These are phyloP conservation scores for Mus caroli DNA, from an alignment of 2,797 vertebrate species.

Conservation along the genomic window DNA sequence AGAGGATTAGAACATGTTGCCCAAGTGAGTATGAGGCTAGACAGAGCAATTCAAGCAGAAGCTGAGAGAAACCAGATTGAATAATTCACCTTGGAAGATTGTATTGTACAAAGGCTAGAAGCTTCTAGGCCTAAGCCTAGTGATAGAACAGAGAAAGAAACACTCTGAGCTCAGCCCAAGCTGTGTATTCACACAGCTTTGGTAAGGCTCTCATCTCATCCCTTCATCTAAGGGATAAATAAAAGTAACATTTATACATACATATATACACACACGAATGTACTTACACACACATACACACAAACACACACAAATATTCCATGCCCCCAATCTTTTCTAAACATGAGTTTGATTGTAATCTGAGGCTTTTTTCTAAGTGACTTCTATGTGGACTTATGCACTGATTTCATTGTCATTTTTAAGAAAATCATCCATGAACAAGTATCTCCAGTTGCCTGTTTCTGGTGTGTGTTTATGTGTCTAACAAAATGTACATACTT, in stretches of 20 bases:
- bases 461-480: background rate
- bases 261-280: background rate
- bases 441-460: background rate
- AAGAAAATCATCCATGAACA: constrained; percentile 7
- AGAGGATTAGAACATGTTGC: background rate
- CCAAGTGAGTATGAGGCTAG: background rate
- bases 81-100: too few relatives aligned
- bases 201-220: background rate
- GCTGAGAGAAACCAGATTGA: too few relatives aligned
- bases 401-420: constrained; percentile 32
- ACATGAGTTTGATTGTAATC: constrained; percentile 11
- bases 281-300: too few relatives aligned
- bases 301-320: background rate
- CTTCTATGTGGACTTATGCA: background rate
- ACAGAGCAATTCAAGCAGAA: background rate
- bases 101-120: too few relatives aligned
- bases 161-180: background rate
- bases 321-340: background rate
- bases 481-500: constrained; percentile 61
- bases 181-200: background rate
- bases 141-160: background rate
- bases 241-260: background rate
- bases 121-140: too few relatives aligned
- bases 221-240: background rate
- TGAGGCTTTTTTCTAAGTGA: constrained; percentile 1